A percentile compares a stretch with the other conserved stretches of the same genome.
phyloP scores from a whole-genome alignment of 2,888 invertebrate genomes.

The Metallyticus violacea region DNA sequence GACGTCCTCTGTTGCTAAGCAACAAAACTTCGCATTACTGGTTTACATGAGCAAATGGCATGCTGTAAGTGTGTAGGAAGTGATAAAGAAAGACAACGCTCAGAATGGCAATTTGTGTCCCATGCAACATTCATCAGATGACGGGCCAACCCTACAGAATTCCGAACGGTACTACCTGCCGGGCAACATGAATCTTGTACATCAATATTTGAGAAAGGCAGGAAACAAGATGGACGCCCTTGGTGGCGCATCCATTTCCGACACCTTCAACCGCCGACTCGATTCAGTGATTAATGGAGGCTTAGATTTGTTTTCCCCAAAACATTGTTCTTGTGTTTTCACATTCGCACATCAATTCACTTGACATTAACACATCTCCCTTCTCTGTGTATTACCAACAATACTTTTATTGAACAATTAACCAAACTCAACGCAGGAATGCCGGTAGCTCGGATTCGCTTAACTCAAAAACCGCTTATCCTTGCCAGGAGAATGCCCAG shows the following conservation, averaged over 20 bases:
- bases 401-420: no score
- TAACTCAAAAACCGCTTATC: no score
- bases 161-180: background rate
- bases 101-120: background rate
- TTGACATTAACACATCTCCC: no score
- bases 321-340: no score
- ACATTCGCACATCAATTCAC: no score
- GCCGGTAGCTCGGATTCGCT: no score
- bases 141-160: background rate
- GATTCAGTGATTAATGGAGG: background rate
- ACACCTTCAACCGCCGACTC: background rate
- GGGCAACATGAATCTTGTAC: background rate
- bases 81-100: background rate
- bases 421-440: no score
- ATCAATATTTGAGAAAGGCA: background rate
- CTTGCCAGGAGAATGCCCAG: no score
- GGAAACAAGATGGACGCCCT: background rate
- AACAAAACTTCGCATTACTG: no score
- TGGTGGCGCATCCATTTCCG: background rate
- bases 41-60: background rate
- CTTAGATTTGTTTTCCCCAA: no score
- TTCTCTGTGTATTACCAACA: no score
- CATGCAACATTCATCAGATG: background rate
- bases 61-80: background rate
- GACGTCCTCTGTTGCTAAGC: no score